Evolutionary conservation across 2,888 invertebrate genomes (phyloP).

Genomic region (Geotrupes spiniger): DNA sequence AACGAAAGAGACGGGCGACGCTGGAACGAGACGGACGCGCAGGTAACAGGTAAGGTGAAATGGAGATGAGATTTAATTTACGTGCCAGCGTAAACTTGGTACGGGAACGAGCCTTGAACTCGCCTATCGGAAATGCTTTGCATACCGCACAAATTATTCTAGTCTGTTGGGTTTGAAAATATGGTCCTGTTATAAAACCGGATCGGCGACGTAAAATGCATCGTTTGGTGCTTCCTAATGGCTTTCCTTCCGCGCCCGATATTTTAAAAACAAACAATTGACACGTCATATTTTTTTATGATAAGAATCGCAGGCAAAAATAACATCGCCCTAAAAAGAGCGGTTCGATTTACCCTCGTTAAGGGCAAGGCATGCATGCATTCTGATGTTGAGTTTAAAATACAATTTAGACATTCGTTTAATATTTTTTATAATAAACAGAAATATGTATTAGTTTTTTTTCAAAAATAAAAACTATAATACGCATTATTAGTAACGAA

Average conservation of each 20-base stretch:
- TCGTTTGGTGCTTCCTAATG: background rate
- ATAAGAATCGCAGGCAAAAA: no score
- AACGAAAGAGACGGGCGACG: background rate
- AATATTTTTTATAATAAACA: no score
- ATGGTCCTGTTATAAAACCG: background rate
- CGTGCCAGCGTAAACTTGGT: constrained; percentile 16
- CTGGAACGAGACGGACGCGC: background rate
- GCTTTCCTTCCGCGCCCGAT: background rate
- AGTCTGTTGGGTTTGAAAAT: no score
- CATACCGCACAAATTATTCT: constrained; percentile 15
- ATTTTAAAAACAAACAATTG: background rate
- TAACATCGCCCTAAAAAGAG: no score
- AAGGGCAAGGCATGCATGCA: no score
- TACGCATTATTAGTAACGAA: no score
- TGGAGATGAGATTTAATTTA: constrained; percentile 14
- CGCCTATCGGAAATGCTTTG: constrained; percentile 21
- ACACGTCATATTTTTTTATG: no score
- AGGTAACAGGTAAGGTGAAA: constrained; percentile 13
- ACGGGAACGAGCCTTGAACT: constrained; percentile 21
- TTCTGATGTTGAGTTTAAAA: no score
- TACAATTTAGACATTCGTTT: no score
- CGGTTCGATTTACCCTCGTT: no score
- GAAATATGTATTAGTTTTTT: no score
- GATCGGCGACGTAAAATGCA: background rate
- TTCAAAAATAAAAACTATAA: no score